phyloP scores from a whole-genome alignment of 1,140 invertebrate species.

The Mamestra configurata region DNA sequence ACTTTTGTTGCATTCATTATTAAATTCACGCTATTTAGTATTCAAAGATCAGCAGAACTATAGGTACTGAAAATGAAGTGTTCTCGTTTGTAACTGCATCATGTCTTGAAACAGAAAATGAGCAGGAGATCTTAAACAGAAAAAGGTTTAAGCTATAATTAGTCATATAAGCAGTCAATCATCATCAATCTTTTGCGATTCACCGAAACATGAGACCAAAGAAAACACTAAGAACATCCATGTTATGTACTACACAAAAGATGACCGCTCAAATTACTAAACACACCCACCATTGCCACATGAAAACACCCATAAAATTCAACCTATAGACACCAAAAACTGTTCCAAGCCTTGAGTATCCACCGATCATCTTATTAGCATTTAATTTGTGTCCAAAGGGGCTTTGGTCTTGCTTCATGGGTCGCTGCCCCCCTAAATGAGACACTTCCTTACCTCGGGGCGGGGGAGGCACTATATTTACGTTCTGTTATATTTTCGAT shows the following conservation, averaged over 20 bases:
- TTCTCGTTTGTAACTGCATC: neutral
- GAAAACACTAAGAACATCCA: neutral
- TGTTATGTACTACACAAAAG: neutral
- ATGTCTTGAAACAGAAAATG: neutral
- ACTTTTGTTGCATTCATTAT: constrained; percentile 41
- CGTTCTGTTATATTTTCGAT: constrained; percentile 53
- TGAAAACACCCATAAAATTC: constrained; percentile 45
- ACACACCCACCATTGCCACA: neutral
- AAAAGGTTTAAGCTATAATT: no score
- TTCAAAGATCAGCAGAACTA: neutral
- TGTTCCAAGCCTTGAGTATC: constrained; percentile 60
- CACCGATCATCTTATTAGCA: constrained; percentile 81
- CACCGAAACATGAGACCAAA: neutral
- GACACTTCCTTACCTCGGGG: constrained; percentile 79
- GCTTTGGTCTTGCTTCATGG: constrained; percentile 71
- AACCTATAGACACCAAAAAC: constrained; percentile 31
- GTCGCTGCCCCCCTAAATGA: constrained; percentile 81
- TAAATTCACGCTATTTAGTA: constrained; percentile 13
- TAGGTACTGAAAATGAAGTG: neutral
- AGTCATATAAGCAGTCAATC: neutral
- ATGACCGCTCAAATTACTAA: neutral
- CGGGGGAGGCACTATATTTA: constrained; percentile 65
- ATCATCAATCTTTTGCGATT: neutral
- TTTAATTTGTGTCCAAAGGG: constrained; percentile 83
- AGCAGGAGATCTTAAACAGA: neutral